A percentile compares a stretch with the other conserved stretches of the same genome.
Evolutionary conservation across 2,888 invertebrate species (phyloP).

Genomic region (Latrodectus hesperus): DNA sequence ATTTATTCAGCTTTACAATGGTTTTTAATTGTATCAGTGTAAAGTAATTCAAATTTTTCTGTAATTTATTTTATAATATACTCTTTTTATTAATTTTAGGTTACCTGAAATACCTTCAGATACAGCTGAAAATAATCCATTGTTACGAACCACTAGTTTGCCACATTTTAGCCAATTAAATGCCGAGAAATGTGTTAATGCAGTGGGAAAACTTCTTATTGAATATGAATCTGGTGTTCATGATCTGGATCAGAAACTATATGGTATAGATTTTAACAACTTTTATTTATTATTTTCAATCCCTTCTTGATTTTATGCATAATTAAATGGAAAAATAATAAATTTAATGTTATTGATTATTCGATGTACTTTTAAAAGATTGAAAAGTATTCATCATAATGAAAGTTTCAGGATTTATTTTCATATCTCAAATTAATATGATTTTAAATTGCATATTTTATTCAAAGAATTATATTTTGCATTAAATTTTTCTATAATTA

Average conservation of each 20-base stretch:
- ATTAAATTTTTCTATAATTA: too few relatives aligned
- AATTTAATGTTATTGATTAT: too few relatives aligned
- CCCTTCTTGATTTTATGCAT: too few relatives aligned
- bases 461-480: too few relatives aligned
- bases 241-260: conserved; percentile 80
- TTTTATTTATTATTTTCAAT: too few relatives aligned
- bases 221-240: conserved; percentile 86
- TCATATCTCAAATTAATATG: too few relatives aligned
- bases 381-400: too few relatives aligned
- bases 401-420: too few relatives aligned
- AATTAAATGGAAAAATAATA: too few relatives aligned
- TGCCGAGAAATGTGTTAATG: conserved; percentile 88
- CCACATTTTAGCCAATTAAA: conserved; percentile 88
- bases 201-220: conserved; percentile 87
- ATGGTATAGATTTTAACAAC: conserved; percentile 72
- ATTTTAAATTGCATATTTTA: too few relatives aligned
- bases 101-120: conserved; percentile 81
- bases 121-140: conserved; percentile 83
- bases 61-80: background rate
- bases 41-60: background rate
- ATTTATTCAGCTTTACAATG: background rate
- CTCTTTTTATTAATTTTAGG: conserved; percentile 72
- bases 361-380: too few relatives aligned
- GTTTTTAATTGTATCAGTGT: too few relatives aligned
- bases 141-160: conserved; percentile 82